Conservation (phyloP, 2,113 vertebrate species). For the Vulpes lagopus region DNA sequence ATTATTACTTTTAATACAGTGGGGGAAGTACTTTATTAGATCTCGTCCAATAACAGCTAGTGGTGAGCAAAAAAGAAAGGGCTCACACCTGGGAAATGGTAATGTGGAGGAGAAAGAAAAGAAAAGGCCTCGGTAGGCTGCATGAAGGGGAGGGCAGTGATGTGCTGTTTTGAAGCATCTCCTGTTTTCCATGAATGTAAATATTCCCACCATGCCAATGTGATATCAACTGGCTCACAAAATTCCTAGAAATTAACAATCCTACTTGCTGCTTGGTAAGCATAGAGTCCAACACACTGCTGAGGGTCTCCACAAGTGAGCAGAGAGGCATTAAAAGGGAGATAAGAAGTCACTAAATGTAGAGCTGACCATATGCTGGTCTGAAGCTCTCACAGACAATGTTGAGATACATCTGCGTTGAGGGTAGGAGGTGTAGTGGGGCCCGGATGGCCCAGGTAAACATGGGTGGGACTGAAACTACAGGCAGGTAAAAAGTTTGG, state of each 20-base stretch:
- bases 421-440: neutral
- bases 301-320: neutral
- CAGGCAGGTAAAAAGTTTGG: neutral
- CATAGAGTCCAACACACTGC: neutral
- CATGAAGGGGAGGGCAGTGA: neutral
- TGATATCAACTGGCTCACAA: neutral
- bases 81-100: neutral
- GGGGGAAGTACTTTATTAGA: neutral
- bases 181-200: neutral
- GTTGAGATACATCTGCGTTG: neutral
- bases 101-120: neutral
- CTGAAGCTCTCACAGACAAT: neutral
- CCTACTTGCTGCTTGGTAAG: neutral
- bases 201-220: neutral
- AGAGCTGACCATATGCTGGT: accelerated
- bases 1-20: neutral
- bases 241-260: conserved; percentile 58
- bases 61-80: neutral
- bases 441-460: conserved; percentile 66
- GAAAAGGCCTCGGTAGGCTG: neutral
- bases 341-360: neutral
- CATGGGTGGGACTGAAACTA: conserved; percentile 66
- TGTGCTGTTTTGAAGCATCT: neutral
- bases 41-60: neutral
- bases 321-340: neutral